Conservation (phyloP, 2,797 vertebrate genomes). For the Rhabdophis nuchalis region DNA sequence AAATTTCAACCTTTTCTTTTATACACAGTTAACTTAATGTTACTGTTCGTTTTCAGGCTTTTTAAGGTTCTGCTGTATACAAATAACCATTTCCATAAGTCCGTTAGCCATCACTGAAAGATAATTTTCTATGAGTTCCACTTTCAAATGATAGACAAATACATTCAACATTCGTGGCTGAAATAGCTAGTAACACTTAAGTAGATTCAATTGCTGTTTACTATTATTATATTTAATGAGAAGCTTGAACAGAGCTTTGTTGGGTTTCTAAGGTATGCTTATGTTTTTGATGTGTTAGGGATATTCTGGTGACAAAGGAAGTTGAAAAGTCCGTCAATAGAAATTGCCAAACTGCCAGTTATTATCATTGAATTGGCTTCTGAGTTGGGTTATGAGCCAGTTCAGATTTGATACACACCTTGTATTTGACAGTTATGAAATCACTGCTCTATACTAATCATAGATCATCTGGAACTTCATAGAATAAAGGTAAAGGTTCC, state of each 20-base stretch:
- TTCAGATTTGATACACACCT: background rate
- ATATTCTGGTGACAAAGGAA: background rate
- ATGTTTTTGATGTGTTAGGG: background rate
- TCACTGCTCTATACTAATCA: background rate
- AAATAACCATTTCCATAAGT: background rate
- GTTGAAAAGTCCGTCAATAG: background rate
- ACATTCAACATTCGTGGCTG: background rate
- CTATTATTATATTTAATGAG: background rate
- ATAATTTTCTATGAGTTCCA: background rate
- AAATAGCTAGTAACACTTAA: background rate
- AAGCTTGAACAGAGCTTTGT: background rate
- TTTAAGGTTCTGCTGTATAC: background rate
- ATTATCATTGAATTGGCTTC: background rate
- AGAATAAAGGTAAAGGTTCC: too few relatives aligned
- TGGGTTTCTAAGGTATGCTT: background rate
- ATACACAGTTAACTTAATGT: background rate
- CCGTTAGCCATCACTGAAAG: background rate
- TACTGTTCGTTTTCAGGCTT: background rate
- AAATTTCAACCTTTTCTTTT: background rate
- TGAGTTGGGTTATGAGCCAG: background rate
- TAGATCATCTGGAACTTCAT: background rate
- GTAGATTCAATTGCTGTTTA: background rate
- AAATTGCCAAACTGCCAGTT: background rate
- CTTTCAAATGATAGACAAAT: background rate
- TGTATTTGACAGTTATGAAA: background rate